Percentiles rank a stretch among this genome's conserved stretches.
phyloP scores from a whole-genome alignment of 2,797 vertebrate species.

The Danio kyathit region DNA sequence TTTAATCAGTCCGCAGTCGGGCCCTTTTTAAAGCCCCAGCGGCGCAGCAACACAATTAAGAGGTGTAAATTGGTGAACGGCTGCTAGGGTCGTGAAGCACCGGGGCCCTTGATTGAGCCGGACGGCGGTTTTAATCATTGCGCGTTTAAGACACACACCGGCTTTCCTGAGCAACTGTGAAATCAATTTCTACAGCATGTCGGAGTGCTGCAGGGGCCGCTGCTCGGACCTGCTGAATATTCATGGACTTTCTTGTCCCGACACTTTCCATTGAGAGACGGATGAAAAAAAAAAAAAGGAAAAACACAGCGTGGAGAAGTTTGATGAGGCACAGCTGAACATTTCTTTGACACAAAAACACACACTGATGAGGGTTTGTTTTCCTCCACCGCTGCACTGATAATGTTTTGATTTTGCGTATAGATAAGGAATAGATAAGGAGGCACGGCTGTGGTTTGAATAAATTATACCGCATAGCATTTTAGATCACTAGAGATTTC shows the following conservation, averaged over 20 bases:
- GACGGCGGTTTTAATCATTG: slow-evolving; percentile 79
- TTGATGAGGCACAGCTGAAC: neutral
- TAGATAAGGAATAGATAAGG: neutral
- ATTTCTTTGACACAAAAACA: slow-evolving; percentile 18
- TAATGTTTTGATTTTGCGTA: neutral
- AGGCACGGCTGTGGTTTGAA: neutral
- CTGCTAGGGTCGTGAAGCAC: slow-evolving; percentile 65
- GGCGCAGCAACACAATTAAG: slow-evolving; percentile 60
- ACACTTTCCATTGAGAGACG: slow-evolving; percentile 30
- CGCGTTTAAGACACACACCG: slow-evolving; percentile 65
- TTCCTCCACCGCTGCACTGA: neutral
- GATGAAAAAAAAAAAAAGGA: slow-evolving; percentile 35
- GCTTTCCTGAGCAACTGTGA: slow-evolving; percentile 65
- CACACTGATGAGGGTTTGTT: neutral
- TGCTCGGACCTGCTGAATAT: slow-evolving; percentile 60
- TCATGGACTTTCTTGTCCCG: slow-evolving; percentile 25
- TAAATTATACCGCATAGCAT: neutral
- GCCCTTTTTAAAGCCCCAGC: slow-evolving; percentile 61
- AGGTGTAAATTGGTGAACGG: slow-evolving; percentile 53
- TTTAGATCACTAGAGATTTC: neutral
- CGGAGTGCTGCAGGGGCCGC: slow-evolving; percentile 49
- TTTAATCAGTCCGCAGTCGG: slow-evolving; percentile 83
- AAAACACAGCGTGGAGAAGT: slow-evolving; percentile 1
- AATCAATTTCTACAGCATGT: slow-evolving; percentile 74
- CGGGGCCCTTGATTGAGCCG: slow-evolving; percentile 67